A percentile compares a stretch with the other conserved stretches of the same genome.
These are phyloP conservation scores for Trachythela sp. DNA, from an alignment of 64 coral and sea anemone genomes.

Conservation along the genomic window DNA sequence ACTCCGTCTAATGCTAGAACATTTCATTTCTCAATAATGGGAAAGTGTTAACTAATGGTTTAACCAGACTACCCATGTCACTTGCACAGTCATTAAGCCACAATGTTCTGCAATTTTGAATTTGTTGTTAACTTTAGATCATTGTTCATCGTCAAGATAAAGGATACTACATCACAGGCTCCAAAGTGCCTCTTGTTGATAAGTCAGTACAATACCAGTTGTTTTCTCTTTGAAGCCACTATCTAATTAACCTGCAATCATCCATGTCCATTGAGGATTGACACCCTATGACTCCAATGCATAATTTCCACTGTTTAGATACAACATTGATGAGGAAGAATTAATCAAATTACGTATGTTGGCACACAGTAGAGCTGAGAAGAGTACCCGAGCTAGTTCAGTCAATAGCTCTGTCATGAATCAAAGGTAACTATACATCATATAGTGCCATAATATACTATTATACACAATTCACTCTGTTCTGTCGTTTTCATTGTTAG, in stretches of 20 bases:
- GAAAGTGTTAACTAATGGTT: too few species aligned
- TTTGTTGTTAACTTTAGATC: not conserved
- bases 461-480: not conserved
- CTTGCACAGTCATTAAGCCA: too few species aligned
- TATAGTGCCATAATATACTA: too few species aligned
- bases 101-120: too few species aligned
- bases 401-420: not conserved
- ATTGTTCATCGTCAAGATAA: not conserved
- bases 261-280: too few species aligned
- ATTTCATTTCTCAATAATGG: too few species aligned
- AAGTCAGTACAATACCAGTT: not conserved
- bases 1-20: too few species aligned
- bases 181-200: not conserved
- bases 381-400: not conserved
- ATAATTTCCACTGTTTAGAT: not conserved
- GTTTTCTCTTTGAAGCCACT: not conserved
- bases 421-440: not conserved
- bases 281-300: not conserved
- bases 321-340: not conserved
- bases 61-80: too few species aligned
- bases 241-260: not conserved
- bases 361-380: not conserved
- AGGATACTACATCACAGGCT: not conserved
- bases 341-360: constrained; percentile 2
- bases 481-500: not conserved